phyloP scores from a whole-genome alignment of 1,140 invertebrate genomes.

The Tachypleus tridentatus region DNA sequence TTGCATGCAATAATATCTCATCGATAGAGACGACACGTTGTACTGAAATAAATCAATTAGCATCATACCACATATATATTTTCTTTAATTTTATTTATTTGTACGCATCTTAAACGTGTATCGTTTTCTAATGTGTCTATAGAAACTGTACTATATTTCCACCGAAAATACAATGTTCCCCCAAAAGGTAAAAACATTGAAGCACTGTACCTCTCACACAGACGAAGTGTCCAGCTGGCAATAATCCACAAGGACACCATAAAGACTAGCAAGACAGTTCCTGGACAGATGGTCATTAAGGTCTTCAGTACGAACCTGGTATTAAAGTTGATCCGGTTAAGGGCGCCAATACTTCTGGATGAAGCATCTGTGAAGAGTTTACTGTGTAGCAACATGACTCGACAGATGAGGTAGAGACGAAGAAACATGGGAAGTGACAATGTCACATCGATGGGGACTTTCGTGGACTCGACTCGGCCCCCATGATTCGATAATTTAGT shows the following conservation, averaged over 20 bases:
- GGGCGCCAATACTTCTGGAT: slow-evolving; percentile 61
- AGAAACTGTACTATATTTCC: no score
- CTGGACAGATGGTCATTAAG: slow-evolving; percentile 98
- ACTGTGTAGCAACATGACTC: slow-evolving; percentile 97
- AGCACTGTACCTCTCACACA: slow-evolving; percentile 86
- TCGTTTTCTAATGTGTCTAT: no score
- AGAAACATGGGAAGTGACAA: slow-evolving; percentile 99
- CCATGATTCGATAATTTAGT: slow-evolving; percentile 87
- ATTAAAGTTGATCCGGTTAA: slow-evolving; percentile 99
- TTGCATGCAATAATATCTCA: no score
- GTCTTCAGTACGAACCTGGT: slow-evolving; percentile 98
- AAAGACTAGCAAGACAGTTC: slow-evolving; percentile 93
- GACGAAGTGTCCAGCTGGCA: slow-evolving; percentile 93
- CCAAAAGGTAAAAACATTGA: no score
- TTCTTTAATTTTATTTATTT: no score
- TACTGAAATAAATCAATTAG: no score
- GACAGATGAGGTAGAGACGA: slow-evolving; percentile 95
- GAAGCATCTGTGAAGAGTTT: slow-evolving; percentile 98
- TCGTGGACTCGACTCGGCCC: slow-evolving; percentile 45
- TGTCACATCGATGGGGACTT: slow-evolving; percentile 87
- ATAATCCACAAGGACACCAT: slow-evolving; percentile 99
- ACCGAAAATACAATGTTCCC: no score
- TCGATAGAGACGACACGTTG: no score
- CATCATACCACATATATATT: no score
- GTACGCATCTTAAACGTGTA: no score